Conservation (phyloP, 2,797 vertebrate species). For the Cryptoprocta ferox region DNA sequence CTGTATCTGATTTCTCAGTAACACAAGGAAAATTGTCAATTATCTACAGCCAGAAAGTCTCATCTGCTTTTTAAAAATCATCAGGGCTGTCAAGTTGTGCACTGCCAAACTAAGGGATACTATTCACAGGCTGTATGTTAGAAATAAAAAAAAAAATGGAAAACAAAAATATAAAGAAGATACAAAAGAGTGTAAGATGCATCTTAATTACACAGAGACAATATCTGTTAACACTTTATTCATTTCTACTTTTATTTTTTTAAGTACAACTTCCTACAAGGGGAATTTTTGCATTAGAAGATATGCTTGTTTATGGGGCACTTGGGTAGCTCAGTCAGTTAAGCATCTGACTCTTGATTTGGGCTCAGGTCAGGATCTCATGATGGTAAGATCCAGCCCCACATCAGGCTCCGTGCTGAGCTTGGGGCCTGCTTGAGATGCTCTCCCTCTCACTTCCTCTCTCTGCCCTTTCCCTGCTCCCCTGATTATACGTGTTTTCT, state of each 20-base stretch:
- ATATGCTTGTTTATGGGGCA: not conserved
- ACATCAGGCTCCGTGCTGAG: too few relatives aligned
- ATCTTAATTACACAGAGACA: not conserved
- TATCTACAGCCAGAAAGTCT: slow-evolving; percentile 29
- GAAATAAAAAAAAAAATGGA: not conserved
- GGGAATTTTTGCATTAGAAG: slow-evolving; percentile 5
- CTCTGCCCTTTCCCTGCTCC: too few relatives aligned
- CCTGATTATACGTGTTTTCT: too few relatives aligned
- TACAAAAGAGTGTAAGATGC: not conserved
- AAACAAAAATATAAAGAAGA: slow-evolving; percentile 15
- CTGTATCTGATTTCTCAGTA: slow-evolving; percentile 24
- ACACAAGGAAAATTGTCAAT: slow-evolving; percentile 27
- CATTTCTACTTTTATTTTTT: not conserved
- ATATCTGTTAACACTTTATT: not conserved
- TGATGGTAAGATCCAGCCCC: too few relatives aligned
- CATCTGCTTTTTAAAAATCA: slow-evolving; percentile 29
- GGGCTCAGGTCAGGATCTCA: too few relatives aligned
- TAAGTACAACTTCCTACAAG: slow-evolving; percentile 7
- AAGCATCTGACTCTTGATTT: too few relatives aligned
- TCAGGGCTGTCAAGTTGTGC: not conserved
- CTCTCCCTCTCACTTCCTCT: too few relatives aligned
- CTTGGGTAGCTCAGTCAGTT: too few relatives aligned
- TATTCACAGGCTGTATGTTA: not conserved
- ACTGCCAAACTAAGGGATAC: not conserved
- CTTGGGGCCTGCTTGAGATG: too few relatives aligned